Base-by-base conservation (phyloP, 2,888 invertebrate species). In the Hypsopygia costalis region DNA sequence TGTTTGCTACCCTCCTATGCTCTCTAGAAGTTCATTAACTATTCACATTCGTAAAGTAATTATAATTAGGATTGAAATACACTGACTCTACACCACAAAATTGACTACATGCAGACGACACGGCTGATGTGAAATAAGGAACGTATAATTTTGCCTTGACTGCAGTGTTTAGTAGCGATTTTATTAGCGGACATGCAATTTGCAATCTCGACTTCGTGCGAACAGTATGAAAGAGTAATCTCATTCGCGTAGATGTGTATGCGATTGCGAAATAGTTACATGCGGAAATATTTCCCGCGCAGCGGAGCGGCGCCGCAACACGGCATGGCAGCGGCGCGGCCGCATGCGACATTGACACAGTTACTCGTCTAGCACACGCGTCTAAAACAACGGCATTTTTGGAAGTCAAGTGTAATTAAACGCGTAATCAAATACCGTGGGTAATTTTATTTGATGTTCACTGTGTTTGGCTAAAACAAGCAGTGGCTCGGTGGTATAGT, bases 211-310 rank as follows among this genome's bases (percentile, higher is more conserved):
- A 30, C 36, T 29, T 21, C 10, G 21, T 30, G 36, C 6, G 30
- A 37, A 37, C 6, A 8, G 16, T 10, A 10, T 25, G 12, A 38
- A 25, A 32, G 21, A 25, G 22, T 30, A 36, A 28, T 33, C 38
- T 25, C 16, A 32, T 16, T 20, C 28, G 16, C 16, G 27, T 16
- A 33, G n/a, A 39, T 25, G 33, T 20, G 39, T 27, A 16, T 39
- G 39, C 39, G 32, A 32, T 39, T 39, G 38, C 37, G 22, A 38
- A 32, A 30, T 37, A 38, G 36, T 40, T 34, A 36, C 34, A 47
- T 40, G 43, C 53, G 51, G 55, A 56, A 52, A 49, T 42, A 40
- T 51, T 53, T 55, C 49, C 51, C 41, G 46, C 48, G 39, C 36
- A 29, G 28, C 41, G 46, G 43, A 29, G 34, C 40, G 16, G 35